Evolutionary conservation across 2,888 invertebrate genomes (phyloP), one percentile per base, ranked within the genome.

Genomic region (Phortica magna): DNA sequence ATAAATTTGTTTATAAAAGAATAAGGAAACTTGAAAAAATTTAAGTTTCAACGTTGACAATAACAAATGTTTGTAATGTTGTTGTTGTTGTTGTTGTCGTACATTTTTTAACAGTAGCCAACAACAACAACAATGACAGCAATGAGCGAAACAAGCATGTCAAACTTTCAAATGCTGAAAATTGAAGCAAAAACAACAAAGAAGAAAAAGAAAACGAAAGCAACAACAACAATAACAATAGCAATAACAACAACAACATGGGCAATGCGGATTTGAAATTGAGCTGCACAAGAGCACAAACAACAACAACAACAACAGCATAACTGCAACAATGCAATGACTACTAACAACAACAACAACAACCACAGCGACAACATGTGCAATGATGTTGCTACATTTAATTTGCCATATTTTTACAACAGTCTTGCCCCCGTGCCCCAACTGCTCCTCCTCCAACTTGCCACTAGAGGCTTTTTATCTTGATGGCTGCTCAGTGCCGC

Each of bases 81-180:
- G 14, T 17, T 67, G 67, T 17, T 67, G 43, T 68, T 68, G 64
- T 31, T 64, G 64, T 31, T 64, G 64, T 31, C 31, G 31, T 14
- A 4, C 61, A 61, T 61, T 22, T 41, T 55, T 14, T 17, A 17
- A 53, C 48, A 55, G 70, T 68, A 71, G 70, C 53, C 22, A 55
- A 71, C 31, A 70, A 22, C 48, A 70, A 68, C 65, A 68, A 68
- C 68, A 68, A n/a, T 39, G 14, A 7, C 48, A 65, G 31, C 65
- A 67, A 42, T 12, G 12, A 67, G 9, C 19, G 10, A 14, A 14
- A 67, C 41, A 68, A 71, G 55, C 70, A 71, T 71, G 70, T 71
- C 31, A 55, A 71, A 71, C 70, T 71, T 71, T 71, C 53, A 55
- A 71, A 71, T 68, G 42, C 43, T 68, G 19, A 2, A 68, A 53